Base-by-base conservation (phyloP, 2,888 invertebrate species). In the Pegoplata infirma region DNA sequence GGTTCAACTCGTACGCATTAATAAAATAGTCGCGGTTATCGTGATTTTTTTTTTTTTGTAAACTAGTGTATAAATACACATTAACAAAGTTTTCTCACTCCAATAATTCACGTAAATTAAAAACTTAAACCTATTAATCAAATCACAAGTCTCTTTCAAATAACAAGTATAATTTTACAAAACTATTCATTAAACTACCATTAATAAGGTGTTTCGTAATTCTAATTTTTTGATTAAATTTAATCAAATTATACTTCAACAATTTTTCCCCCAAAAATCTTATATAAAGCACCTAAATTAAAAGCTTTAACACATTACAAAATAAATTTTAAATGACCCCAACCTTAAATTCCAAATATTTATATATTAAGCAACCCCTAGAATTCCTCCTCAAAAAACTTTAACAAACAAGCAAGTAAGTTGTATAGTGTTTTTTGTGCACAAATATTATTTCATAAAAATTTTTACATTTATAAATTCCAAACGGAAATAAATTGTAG, bases 281-380 rank as follows among this genome's bases (percentile, higher is more conserved):
- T 44, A 47, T 58, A 55, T 32, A 67, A 74, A 55, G 67, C 19
- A 67, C 19, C 46, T 67, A 74, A 74, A 74, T 74, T 74, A 67
- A 74, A 67, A 74, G 19, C 46, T 67, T 53, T 53, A 66, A 36
- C 32, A 28, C 56, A 64, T 63, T 23, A 63, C 47, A 64, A 47
- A 63, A 17, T 51, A 8, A 61, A 55, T 44, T 67, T 32, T 44
- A 28, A 19, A 32, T 21, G 55, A 3, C 36, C 36, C 36, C 28
- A 40, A 16, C 28, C n/a, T 8, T n/a, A 51, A 44, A 59, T 14
- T 28, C 46, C 21, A n/a, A n/a, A n/a, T n/a, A n/a, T n/a, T n/a
- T n/a, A n/a, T n/a, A 8, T n/a, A 23, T n/a, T 23, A 63, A 51
- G 23, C 28, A 56, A 51, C 56, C 49, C 58, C 47, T 21, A 44